Evolutionary conservation across 1,140 invertebrate species (phyloP).

Genomic region (Lamellibrachia luymesi): DNA sequence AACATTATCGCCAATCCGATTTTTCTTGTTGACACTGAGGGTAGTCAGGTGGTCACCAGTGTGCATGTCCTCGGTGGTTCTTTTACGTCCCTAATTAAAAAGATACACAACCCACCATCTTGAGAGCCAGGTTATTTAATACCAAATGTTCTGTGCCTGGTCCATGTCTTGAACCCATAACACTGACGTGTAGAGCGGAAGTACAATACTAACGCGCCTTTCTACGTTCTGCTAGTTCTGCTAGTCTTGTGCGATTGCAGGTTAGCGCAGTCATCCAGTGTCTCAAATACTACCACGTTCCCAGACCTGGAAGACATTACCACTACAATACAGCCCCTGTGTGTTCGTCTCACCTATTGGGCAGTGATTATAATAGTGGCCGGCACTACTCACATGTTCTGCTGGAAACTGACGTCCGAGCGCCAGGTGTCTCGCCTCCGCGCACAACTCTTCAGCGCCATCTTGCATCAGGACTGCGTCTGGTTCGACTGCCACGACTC

Average conservation of each 20-base stretch:
- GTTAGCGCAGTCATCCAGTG: background rate
- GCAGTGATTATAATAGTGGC: background rate
- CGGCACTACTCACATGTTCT: slow-evolving; percentile 43
- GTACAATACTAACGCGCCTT: too few species aligned
- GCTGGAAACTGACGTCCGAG: slow-evolving; percentile 47
- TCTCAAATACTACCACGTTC: background rate
- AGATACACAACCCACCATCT: too few species aligned
- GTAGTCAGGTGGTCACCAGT: too few species aligned
- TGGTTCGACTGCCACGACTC: slow-evolving; percentile 82
- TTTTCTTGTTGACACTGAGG: background rate
- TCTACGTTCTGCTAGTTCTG: too few species aligned
- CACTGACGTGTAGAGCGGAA: too few species aligned
- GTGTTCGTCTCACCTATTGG: background rate
- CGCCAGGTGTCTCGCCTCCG: slow-evolving; percentile 67
- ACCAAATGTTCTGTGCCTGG: too few species aligned
- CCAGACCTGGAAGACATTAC: background rate
- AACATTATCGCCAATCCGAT: background rate
- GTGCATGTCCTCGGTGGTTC: too few species aligned
- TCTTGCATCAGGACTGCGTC: slow-evolving; percentile 77
- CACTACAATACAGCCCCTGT: background rate
- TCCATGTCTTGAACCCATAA: too few species aligned
- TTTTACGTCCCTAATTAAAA: too few species aligned
- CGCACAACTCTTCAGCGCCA: slow-evolving; percentile 72
- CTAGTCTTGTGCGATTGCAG: background rate
- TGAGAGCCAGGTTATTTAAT: too few species aligned